Conservation (phyloP, 1,140 invertebrate genomes). For the Microplitis demolitor region DNA sequence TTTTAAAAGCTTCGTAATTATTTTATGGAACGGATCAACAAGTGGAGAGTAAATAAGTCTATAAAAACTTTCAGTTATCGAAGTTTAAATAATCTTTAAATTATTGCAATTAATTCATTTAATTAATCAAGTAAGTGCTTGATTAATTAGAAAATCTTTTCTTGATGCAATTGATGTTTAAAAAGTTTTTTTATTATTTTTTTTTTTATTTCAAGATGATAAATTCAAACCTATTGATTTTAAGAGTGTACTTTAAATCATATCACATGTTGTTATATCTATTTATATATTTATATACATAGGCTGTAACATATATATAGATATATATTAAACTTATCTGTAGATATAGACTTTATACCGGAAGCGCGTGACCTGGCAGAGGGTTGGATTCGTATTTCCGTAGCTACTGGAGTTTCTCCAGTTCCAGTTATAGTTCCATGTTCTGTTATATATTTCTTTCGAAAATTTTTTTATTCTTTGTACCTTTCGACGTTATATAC, state of each 20-base stretch:
- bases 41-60: not conserved
- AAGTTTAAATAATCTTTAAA: no score
- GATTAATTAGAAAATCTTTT: no score
- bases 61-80: not conserved
- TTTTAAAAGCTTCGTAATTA: not conserved
- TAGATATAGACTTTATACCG: conserved; percentile 22
- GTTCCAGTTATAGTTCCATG: not conserved
- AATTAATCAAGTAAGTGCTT: not conserved
- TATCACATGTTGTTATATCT: not conserved
- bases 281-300: not conserved
- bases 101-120: not conserved
- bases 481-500: not conserved
- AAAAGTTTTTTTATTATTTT: no score
- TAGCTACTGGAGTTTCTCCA: conserved; percentile 4
- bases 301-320: no score
- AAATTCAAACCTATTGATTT: no score
- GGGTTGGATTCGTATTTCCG: conserved; percentile 24
- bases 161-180: no score
- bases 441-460: not conserved
- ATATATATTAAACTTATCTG: not conserved
- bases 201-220: no score
- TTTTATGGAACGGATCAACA: conserved; percentile 9
- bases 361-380: conserved; percentile 26
- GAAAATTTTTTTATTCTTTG: not conserved
- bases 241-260: not conserved